A percentile compares a stretch with the other conserved stretches of the same genome.
These are phyloP conservation scores for Arnoldichthys spilopterus DNA, from an alignment of 2,797 vertebrate genomes.

Conservation along the genomic window DNA sequence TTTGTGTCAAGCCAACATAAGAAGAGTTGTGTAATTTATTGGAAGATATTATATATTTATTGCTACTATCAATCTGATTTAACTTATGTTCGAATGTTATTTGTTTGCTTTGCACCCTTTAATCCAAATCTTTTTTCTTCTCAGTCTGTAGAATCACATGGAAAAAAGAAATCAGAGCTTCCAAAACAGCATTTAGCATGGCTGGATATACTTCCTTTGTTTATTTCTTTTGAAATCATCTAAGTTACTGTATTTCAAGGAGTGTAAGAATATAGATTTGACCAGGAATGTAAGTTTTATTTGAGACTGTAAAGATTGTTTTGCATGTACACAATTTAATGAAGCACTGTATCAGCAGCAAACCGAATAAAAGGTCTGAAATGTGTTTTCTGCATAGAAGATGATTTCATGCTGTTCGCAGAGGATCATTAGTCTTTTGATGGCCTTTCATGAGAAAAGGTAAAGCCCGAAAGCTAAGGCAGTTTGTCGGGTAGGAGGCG, in stretches of 20 bases:
- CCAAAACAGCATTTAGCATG: constrained; percentile 63
- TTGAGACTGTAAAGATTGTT: constrained; percentile 36
- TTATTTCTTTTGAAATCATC: constrained; percentile 60
- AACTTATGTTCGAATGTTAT: constrained; percentile 31
- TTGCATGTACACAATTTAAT: constrained; percentile 52
- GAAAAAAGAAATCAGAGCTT: constrained; percentile 57
- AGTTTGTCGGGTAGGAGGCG: constrained; percentile 13
- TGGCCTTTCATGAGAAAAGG: constrained; percentile 19
- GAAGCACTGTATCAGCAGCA: constrained; percentile 48
- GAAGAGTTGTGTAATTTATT: constrained; percentile 21
- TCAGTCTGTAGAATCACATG: constrained; percentile 32
- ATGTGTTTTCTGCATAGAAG: constrained; percentile 23
- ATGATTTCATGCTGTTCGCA: constrained; percentile 37
- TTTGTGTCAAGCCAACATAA: constrained; percentile 24
- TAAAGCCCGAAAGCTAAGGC: background rate
- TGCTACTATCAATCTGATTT: constrained; percentile 29
- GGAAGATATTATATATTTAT: constrained; percentile 12
- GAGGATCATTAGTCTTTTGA: constrained; percentile 40
- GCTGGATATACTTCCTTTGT: constrained; percentile 44
- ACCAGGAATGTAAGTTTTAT: constrained; percentile 49
- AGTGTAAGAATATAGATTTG: constrained; percentile 39
- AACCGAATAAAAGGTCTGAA: constrained; percentile 57
- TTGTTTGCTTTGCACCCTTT: constrained; percentile 50
- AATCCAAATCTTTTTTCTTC: constrained; percentile 38
- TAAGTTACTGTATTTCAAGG: constrained; percentile 30